Base-by-base conservation (phyloP, 2,113 vertebrate genomes). In the Odocoileus hemionus region DNA sequence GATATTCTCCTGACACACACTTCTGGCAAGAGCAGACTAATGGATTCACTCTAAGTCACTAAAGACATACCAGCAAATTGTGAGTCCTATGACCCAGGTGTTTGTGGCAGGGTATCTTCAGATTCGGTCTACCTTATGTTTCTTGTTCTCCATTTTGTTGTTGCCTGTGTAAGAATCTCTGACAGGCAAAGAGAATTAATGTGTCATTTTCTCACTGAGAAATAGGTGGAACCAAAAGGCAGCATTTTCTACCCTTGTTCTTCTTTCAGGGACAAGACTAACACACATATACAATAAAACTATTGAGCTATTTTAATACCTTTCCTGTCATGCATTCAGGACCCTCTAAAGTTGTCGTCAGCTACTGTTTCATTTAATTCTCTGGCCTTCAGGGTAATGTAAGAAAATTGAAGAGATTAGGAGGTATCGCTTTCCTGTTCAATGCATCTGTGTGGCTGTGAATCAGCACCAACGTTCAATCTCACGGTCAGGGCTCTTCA, bases 361-460 rank as follows among this genome's bases (percentile, higher is more conserved):
- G 93, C 83, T 97, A 97, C 95, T 97, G 98, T 99, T 98, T 99
- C 98, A 98, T 98, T 99, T 99, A 98, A 99, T 99, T 99, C 98
- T 97, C 97, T 97, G 98, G 98, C 98, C 98, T 99, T 99, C 98
- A 96, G 98, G 98, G 98, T 98, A 99, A 99, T 98, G 97, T 98
- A 98, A 98, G 98, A 98, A 99, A 99, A 98, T 97, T 98, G 98
- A 99, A 99, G 98, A 98, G 97, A 99, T 98, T 98, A 99, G 98
- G 97, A 98, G 97, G 83, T 97, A 91, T 98, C 96, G 98, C 98
- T 98, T 98, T 99, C 98, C 98, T 98, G 89, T 98, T 99, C 98
- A 98, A 87, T 98, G 98, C 98, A 98, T 98, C 98, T 98, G 96
- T 99, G 98, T 99, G 98, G 97, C 94, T 70, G 92, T 98, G 98